These are phyloP conservation scores for Uria lomvia DNA, from an alignment of 2,113 vertebrate species.

Conservation along the genomic window DNA sequence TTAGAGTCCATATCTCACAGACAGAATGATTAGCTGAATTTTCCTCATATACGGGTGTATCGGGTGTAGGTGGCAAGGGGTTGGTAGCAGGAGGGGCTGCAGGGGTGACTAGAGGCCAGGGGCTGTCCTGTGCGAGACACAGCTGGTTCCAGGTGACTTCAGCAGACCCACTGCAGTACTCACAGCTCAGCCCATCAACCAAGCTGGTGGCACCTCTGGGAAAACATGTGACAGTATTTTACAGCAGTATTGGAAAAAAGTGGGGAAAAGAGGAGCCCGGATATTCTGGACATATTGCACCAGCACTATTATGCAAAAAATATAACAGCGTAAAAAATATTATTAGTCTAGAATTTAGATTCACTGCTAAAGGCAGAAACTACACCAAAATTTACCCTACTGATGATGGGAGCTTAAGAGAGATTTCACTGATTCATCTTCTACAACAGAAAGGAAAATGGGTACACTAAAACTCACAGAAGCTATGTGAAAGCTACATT, in stretches of 20 bases:
- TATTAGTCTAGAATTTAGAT: neutral
- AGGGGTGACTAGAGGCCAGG: neutral
- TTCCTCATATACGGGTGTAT: neutral
- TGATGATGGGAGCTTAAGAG: neutral
- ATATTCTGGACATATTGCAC: neutral
- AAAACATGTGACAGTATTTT: neutral
- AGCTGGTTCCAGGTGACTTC: neutral
- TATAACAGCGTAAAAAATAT: neutral
- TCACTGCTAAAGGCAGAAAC: neutral
- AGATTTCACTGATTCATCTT: neutral
- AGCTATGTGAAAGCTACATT: neutral
- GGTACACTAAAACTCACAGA: neutral
- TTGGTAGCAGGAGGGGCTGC: neutral
- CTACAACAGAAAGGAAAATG: neutral
- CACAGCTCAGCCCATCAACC: neutral
- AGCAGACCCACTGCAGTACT: accelerated
- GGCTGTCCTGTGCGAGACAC: neutral
- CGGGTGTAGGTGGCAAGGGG: accelerated
- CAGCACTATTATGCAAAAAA: neutral
- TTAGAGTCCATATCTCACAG: neutral
- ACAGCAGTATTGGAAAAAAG: neutral
- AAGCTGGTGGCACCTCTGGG: neutral
- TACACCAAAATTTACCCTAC: neutral
- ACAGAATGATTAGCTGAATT: neutral
- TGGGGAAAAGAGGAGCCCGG: accelerated